Conservation (phyloP, 2,113 vertebrate genomes). For the Ursus arctos region DNA sequence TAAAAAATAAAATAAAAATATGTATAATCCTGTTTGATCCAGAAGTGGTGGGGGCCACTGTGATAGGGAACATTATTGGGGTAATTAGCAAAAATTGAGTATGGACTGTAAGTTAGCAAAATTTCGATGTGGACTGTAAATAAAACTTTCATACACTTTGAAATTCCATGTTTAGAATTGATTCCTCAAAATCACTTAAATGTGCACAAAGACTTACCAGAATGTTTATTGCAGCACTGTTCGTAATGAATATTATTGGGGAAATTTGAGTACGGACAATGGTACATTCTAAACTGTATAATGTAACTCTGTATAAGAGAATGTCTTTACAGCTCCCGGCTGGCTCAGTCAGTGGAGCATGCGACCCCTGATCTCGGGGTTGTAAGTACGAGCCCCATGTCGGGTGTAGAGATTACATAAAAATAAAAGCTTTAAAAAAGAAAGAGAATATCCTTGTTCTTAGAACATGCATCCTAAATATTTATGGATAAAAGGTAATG, state of each 20-base stretch:
- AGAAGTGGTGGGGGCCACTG: neutral
- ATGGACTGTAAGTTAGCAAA: neutral
- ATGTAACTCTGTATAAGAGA: neutral
- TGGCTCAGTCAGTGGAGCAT: neutral
- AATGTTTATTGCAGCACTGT: neutral
- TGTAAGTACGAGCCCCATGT: neutral
- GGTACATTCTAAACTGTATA: neutral
- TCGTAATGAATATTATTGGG: neutral
- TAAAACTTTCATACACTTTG: neutral
- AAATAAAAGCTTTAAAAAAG: neutral
- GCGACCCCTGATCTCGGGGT: neutral
- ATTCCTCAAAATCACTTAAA: conserved; percentile 7
- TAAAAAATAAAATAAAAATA: neutral
- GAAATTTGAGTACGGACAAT: neutral
- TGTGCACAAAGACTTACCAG: neutral
- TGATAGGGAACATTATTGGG: neutral
- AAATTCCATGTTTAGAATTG: neutral
- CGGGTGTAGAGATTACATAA: neutral
- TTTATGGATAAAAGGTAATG: neutral
- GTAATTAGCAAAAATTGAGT: neutral
- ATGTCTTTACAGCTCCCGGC: neutral
- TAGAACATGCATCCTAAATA: neutral
- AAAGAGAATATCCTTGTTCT: neutral
- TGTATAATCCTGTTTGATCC: neutral
- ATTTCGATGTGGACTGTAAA: neutral